phyloP scores from a whole-genome alignment of 2,113 vertebrate genomes.

The Brachypteracias leptosomus region DNA sequence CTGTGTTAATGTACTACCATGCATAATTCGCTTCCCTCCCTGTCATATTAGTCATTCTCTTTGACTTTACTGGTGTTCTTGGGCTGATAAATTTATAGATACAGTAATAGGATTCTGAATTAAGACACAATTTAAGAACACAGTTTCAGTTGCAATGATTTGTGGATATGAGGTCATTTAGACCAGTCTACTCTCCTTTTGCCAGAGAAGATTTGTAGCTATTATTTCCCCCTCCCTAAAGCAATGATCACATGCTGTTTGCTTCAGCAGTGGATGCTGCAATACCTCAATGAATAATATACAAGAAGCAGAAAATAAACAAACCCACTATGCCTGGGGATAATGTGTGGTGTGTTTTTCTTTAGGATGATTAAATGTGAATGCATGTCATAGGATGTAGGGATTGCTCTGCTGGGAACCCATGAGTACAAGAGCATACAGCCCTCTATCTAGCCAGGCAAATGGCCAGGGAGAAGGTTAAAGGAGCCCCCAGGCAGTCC shows the following conservation, averaged over 20 bases:
- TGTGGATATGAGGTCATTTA: conserved; percentile 52
- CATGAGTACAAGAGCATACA: neutral
- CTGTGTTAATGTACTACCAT: neutral
- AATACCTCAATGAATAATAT: conserved; percentile 37
- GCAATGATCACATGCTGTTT: conserved; percentile 44
- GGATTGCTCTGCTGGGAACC: conserved; percentile 3
- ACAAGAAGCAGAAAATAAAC: conserved; percentile 41
- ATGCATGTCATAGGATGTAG: neutral
- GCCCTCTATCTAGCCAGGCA: neutral
- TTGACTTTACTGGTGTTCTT: neutral
- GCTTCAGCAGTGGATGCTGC: conserved; percentile 15
- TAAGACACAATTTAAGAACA: conserved; percentile 28
- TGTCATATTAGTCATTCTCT: neutral
- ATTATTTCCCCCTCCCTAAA: neutral
- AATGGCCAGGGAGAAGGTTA: neutral
- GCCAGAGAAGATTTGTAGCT: conserved; percentile 30
- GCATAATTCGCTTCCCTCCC: neutral
- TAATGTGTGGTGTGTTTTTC: neutral
- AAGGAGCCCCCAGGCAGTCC: neutral
- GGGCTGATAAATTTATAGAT: neutral
- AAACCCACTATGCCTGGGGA: neutral
- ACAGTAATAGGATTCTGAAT: neutral
- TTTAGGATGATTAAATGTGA: conserved; percentile 57
- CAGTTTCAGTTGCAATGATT: neutral
- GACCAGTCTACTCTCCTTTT: neutral